These are phyloP conservation scores for Lasius platythorax DNA, from an alignment of 2,888 invertebrate species.

Conservation along the genomic window DNA sequence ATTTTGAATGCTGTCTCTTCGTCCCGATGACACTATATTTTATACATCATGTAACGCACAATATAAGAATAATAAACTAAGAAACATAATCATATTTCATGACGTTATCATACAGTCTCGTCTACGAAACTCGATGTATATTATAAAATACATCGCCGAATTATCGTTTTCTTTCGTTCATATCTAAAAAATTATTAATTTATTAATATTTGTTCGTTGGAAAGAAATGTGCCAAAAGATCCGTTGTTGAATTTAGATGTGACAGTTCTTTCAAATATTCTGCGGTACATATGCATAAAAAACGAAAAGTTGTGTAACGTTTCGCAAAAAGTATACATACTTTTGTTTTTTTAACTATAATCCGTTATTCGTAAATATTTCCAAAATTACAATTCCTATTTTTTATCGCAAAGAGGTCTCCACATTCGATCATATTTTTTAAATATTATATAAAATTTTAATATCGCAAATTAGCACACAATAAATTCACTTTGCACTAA, in stretches of 20 bases:
- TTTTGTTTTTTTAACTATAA: neutral
- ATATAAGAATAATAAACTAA: no score
- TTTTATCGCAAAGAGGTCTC: neutral
- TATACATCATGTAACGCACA: no score
- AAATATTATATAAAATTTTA: neutral
- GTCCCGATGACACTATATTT: neutral
- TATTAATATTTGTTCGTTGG: neutral
- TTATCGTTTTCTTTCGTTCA: neutral
- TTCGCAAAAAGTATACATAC: neutral
- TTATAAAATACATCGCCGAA: neutral
- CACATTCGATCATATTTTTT: neutral
- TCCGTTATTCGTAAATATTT: neutral
- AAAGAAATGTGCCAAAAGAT: neutral
- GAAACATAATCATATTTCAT: neutral
- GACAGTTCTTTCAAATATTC: neutral
- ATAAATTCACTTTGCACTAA: slow-evolving; percentile 12
- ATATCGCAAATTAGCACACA: neutral
- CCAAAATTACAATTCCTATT: neutral
- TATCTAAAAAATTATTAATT: neutral
- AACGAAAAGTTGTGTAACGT: slow-evolving; percentile 12
- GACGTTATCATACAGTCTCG: no score
- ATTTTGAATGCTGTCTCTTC: slow-evolving; percentile 6
- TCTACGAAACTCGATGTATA: neutral
- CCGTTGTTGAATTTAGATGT: neutral
- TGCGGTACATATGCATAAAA: neutral